phyloP scores from a whole-genome alignment of 2,888 invertebrate genomes.

The Apotomis turbidana region DNA sequence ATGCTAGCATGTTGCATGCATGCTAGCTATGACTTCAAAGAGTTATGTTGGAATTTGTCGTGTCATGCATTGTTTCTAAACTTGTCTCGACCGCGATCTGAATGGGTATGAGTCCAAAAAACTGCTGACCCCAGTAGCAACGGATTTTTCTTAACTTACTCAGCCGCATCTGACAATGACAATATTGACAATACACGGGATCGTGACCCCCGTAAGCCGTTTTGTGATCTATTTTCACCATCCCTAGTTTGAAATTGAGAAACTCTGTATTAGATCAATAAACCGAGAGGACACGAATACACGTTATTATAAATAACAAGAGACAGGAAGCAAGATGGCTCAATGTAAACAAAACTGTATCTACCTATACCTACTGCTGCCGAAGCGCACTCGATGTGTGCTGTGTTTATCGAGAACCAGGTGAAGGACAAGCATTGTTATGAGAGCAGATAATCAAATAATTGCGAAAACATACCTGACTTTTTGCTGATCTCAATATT shows the following conservation, averaged over 20 bases:
- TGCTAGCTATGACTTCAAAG: too few relatives aligned
- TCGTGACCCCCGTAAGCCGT: neutral
- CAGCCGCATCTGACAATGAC: neutral
- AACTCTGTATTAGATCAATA: slow-evolving; percentile 12
- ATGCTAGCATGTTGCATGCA: too few relatives aligned
- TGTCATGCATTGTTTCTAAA: too few relatives aligned
- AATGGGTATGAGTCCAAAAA: too few relatives aligned
- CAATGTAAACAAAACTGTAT: slow-evolving; percentile 34
- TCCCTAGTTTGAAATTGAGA: neutral
- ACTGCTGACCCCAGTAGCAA: too few relatives aligned
- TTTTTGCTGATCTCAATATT: slow-evolving; percentile 19
- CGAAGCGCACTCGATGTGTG: slow-evolving; percentile 33
- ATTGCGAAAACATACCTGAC: slow-evolving; percentile 24
- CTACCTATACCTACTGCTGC: slow-evolving; percentile 11
- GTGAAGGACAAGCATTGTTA: slow-evolving; percentile 43
- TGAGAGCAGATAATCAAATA: slow-evolving; percentile 35
- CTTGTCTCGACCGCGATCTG: too few relatives aligned
- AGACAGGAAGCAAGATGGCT: slow-evolving; percentile 39
- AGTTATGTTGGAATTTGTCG: too few relatives aligned
- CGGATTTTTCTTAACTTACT: too few relatives aligned
- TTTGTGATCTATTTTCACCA: slow-evolving; percentile 1
- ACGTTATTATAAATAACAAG: slow-evolving; percentile 28
- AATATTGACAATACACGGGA: slow-evolving; percentile 7
- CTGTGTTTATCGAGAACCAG: slow-evolving; percentile 40
- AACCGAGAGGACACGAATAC: slow-evolving; percentile 11